Percentiles rank a stretch among this genome's conserved stretches.
phyloP scores from a whole-genome alignment of 2,888 invertebrate species.

The Polydesmus complanatus region DNA sequence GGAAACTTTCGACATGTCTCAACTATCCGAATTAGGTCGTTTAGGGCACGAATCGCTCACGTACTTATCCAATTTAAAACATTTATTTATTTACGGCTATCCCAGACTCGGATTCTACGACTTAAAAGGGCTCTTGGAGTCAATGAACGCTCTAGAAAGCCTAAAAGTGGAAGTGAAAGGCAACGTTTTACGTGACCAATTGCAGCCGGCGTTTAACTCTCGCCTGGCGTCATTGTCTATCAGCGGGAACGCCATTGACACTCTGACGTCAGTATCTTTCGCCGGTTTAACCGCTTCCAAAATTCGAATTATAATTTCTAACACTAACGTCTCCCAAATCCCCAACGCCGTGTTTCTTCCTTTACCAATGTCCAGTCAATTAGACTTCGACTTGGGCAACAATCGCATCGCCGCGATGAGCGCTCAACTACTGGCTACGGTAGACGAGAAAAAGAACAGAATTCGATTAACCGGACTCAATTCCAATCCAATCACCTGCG shows the following conservation, averaged over 20 bases:
- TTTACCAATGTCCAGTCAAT: conserved; percentile 67
- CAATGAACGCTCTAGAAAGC: conserved; percentile 55
- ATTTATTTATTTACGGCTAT: conserved; percentile 55
- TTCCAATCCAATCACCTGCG: conserved; percentile 68
- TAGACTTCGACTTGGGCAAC: conserved; percentile 61
- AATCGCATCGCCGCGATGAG: conserved; percentile 61
- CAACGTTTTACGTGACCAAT: conserved; percentile 50
- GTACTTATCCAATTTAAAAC: conserved; percentile 51
- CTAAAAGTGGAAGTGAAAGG: conserved; percentile 79
- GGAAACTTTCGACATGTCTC: conserved; percentile 44
- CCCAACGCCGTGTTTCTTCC: conserved; percentile 75
- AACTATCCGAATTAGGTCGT: conserved; percentile 52
- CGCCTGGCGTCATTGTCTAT: conserved; percentile 58
- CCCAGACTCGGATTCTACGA: conserved; percentile 58
- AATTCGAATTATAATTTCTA: conserved; percentile 57
- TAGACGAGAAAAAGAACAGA: conserved; percentile 67
- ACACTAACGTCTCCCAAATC: conserved; percentile 61
- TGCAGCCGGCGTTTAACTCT: conserved; percentile 64
- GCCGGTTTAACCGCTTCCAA: conserved; percentile 52
- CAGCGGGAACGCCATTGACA: conserved; percentile 56
- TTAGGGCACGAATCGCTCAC: conserved; percentile 72
- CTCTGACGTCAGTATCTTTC: conserved; percentile 65
- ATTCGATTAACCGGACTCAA: conserved; percentile 57
- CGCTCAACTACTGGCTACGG: conserved; percentile 59
- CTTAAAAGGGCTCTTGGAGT: conserved; percentile 66